Conservation (phyloP, 2,888 invertebrate species). For the Epirrita christyi region DNA sequence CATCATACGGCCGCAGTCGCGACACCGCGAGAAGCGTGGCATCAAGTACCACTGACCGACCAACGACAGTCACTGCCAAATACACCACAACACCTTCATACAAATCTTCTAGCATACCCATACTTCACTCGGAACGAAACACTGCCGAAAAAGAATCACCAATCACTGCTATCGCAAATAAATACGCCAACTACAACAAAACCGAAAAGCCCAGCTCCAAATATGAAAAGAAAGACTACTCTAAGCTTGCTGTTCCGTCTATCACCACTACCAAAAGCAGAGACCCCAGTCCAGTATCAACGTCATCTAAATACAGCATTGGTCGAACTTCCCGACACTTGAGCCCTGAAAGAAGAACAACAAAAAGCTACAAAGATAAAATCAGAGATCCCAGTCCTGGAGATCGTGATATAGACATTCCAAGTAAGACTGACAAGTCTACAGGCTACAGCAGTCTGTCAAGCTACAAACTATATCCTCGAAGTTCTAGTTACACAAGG, state of each 20-base stretch:
- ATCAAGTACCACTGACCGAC: conserved; percentile 46
- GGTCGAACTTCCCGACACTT: conserved; percentile 74
- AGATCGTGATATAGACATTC: conserved; percentile 83
- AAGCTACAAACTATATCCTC: conserved; percentile 82
- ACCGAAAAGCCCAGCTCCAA: conserved; percentile 53
- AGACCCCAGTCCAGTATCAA: conserved; percentile 83
- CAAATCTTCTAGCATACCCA: conserved; percentile 79
- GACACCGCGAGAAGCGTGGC: conserved; percentile 56
- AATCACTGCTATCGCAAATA: conserved; percentile 70
- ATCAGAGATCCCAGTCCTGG: conserved; percentile 84
- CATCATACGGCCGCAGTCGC: conserved; percentile 69
- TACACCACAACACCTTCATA: conserved; percentile 72
- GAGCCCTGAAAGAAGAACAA: conserved; percentile 76
- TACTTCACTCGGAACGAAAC: conserved; percentile 59
- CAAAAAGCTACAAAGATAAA: conserved; percentile 72
- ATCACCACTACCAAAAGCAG: conserved; percentile 72
- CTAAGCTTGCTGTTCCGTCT: conserved; percentile 68
- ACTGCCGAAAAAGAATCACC: conserved; percentile 69
- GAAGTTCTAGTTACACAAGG: conserved; percentile 66
- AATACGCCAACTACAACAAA: conserved; percentile 72
- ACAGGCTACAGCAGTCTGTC: conserved; percentile 78
- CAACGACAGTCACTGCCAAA: conserved; percentile 75
- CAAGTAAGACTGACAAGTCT: conserved; percentile 83
- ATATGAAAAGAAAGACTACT: conserved; percentile 80
- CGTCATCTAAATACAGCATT: conserved; percentile 70